Percentiles rank a stretch among this genome's conserved stretches.
Conservation (phyloP, 2,888 invertebrate species). For the Hemithea aestivaria region DNA sequence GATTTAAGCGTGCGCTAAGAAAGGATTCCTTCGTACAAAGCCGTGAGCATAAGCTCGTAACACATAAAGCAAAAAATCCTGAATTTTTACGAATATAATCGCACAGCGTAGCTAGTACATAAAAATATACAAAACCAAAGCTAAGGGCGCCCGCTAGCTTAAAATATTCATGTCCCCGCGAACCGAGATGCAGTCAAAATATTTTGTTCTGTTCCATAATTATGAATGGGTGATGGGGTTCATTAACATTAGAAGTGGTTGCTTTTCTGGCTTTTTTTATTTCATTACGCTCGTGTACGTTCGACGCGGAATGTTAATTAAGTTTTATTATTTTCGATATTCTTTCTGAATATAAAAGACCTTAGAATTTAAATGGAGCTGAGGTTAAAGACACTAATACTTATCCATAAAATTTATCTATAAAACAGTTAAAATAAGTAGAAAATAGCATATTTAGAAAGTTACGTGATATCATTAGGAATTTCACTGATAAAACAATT, state of each 20-base stretch:
- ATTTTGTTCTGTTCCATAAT: conserved; percentile 26
- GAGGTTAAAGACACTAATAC: background rate
- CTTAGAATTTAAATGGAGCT: background rate
- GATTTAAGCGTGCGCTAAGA: no score
- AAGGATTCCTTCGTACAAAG: no score
- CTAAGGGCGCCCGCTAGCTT: conserved; percentile 37
- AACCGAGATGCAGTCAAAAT: conserved; percentile 37
- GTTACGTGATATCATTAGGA: no score
- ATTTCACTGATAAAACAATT: no score
- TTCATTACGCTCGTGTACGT: conserved; percentile 1
- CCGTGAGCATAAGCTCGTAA: no score
- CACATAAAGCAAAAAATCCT: no score
- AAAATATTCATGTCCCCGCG: conserved; percentile 39
- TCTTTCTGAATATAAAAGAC: background rate
- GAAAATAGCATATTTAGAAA: no score
- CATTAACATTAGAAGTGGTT: conserved; percentile 18
- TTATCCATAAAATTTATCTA: no score
- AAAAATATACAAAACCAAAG: no score
- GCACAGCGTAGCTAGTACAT: no score
- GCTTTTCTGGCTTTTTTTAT: conserved; percentile 22
- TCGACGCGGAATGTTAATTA: conserved; percentile 2
- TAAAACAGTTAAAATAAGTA: no score
- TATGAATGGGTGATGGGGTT: conserved; percentile 31
- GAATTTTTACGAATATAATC: no score
- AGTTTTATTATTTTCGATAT: background rate